Conservation (phyloP, 2,888 invertebrate species). For the Molorchus minor region DNA sequence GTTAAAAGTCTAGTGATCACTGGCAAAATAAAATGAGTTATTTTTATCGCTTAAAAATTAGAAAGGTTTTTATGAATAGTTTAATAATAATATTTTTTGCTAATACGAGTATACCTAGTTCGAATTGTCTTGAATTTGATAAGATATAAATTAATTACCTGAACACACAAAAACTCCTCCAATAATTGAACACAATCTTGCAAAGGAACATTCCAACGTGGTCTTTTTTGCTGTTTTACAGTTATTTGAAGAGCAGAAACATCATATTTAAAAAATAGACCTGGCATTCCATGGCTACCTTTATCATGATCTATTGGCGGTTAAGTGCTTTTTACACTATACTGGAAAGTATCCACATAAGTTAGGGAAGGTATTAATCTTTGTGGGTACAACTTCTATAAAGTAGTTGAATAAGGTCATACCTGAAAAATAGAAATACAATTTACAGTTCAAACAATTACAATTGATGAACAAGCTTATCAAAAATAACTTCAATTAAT, state of each 20-base stretch:
- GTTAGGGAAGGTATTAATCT: constrained; percentile 83
- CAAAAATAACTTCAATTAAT: too few species aligned
- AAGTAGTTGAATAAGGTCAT: constrained; percentile 92
- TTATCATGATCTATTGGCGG: constrained; percentile 77
- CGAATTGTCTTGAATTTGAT: too few species aligned
- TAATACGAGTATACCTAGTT: too few species aligned
- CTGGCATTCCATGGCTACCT: constrained; percentile 93
- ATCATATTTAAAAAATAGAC: constrained; percentile 95
- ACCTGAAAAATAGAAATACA: constrained; percentile 69
- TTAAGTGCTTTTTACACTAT: constrained; percentile 91
- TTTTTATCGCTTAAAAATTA: too few species aligned
- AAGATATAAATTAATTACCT: too few species aligned
- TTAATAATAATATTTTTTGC: too few species aligned
- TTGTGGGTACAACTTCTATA: constrained; percentile 94
- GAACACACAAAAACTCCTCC: constrained; percentile 93
- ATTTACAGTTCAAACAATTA: too few species aligned
- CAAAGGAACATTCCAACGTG: constrained; percentile 80
- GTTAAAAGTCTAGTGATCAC: too few species aligned
- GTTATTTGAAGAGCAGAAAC: constrained; percentile 88
- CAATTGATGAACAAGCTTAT: too few species aligned
- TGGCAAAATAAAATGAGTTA: too few species aligned
- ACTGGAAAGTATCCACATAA: constrained; percentile 85
- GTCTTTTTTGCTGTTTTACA: constrained; percentile 82
- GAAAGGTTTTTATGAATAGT: too few species aligned
- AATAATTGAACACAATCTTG: constrained; percentile 89